Evolutionary conservation across 2,888 invertebrate genomes (phyloP).

Genomic region (Thecophora atra): DNA sequence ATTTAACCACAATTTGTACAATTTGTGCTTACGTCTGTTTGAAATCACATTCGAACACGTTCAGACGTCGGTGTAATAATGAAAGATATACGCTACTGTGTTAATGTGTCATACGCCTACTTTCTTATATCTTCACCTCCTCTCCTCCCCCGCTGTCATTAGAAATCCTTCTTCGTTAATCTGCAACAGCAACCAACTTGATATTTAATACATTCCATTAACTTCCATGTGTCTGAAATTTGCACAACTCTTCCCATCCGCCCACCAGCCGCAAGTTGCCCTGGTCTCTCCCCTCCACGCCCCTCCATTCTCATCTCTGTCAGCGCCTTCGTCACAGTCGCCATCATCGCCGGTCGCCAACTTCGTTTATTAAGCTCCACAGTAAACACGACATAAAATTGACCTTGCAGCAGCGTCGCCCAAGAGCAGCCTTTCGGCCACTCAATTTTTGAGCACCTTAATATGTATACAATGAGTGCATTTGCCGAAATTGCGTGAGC

Average conservation of each 20-base stretch:
- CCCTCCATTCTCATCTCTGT: neutral
- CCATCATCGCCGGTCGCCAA: too few relatives aligned
- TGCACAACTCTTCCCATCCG: neutral
- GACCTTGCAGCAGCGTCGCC: constrained; percentile 29
- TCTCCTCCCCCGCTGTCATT: neutral
- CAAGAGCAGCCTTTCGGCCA: too few relatives aligned
- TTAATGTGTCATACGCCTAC: neutral
- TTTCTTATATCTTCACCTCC: too few relatives aligned
- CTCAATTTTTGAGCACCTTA: too few relatives aligned
- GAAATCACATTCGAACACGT: too few relatives aligned
- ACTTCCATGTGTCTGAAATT: constrained; percentile 15
- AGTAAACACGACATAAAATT: constrained; percentile 21
- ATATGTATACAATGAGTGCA: too few relatives aligned
- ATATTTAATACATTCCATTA: neutral
- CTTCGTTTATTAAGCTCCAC: neutral
- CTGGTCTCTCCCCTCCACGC: neutral
- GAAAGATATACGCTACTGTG: neutral
- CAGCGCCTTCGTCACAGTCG: too few relatives aligned
- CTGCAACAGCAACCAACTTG: neutral
- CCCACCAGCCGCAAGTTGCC: neutral
- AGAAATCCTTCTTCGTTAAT: too few relatives aligned
- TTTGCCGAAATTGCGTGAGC: too few relatives aligned
- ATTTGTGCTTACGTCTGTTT: too few relatives aligned
- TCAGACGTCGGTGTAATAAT: too few relatives aligned
- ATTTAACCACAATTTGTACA: too few relatives aligned